Conservation (phyloP, 1,140 invertebrate genomes). For the Macrotrachela quadricornifera region DNA sequence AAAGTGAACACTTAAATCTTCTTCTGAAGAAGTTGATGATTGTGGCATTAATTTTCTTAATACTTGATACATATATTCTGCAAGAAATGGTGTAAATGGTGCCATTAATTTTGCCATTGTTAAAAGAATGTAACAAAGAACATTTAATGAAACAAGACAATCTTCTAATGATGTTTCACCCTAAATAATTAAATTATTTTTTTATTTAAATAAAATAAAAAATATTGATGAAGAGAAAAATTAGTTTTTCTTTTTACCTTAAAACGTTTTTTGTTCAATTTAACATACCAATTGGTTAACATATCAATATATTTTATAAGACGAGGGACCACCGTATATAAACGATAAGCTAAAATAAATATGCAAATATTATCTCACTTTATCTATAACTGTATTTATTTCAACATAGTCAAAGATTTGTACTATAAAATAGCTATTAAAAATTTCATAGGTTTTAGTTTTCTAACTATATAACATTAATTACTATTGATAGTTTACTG, state of each 20-base stretch:
- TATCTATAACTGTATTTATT: no score
- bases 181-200: background rate
- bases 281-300: constrained; percentile 93
- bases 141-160: constrained; percentile 6
- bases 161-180: constrained; percentile 5
- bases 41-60: constrained; percentile 34
- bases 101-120: constrained; percentile 33
- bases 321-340: constrained; percentile 81
- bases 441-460: no score
- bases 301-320: constrained; percentile 89
- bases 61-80: constrained; percentile 83
- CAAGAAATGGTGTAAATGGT: constrained; percentile 87
- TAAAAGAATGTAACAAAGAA: constrained; percentile 3
- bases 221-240: no score
- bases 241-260: constrained; percentile 63
- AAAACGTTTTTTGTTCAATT: constrained; percentile 76
- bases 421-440: no score
- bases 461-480: no score
- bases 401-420: no score
- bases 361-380: no score
- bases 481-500: no score
- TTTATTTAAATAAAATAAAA: constrained; percentile 35
- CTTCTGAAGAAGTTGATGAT: background rate
- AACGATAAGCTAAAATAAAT: constrained; percentile 44
- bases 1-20: constrained; percentile 51